phyloP scores from a whole-genome alignment of 1,140 invertebrate genomes.

The Dreissena polymorpha region DNA sequence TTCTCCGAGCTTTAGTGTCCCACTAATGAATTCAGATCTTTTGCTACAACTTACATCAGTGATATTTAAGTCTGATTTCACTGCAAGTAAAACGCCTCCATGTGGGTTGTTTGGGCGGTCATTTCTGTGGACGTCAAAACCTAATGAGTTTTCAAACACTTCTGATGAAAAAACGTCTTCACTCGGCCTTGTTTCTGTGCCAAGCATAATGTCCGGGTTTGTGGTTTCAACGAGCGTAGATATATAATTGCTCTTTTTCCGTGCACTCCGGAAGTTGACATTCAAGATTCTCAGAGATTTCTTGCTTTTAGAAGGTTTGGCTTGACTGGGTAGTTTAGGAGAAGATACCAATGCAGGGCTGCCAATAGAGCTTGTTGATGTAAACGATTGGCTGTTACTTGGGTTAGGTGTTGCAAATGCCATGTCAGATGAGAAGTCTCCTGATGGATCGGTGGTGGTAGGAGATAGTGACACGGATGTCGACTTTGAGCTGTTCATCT shows the following conservation, averaged over 20 bases:
- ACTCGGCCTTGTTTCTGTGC: conserved; percentile 23
- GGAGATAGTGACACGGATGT: too few species aligned
- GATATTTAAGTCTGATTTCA: conserved; percentile 1
- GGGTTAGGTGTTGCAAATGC: too few species aligned
- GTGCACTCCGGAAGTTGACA: conserved; percentile 16
- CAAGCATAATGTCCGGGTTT: conserved; percentile 6
- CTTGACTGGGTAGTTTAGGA: not conserved
- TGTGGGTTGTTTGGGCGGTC: conserved; percentile 1
- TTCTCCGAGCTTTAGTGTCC: not conserved
- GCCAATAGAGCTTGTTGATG: conserved; percentile 2
- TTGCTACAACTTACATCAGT: conserved; percentile 11
- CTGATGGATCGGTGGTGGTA: too few species aligned
- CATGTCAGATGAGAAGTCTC: too few species aligned
- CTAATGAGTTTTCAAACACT: not conserved
- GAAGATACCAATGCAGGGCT: conserved; percentile 10
- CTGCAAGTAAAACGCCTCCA: conserved; percentile 14
- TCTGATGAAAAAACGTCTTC: not conserved
- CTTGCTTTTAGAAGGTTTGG: not conserved
- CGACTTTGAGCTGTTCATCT: too few species aligned
- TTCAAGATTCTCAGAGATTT: not conserved
- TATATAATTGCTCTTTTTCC: not conserved
- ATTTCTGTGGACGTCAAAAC: conserved; percentile 9
- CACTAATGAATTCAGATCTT: conserved; percentile 8
- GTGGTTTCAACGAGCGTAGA: conserved; percentile 3
- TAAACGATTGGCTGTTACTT: too few species aligned